Evolutionary conservation across 1,140 invertebrate species (phyloP).

Genomic region (Drosophila pallidifrons): DNA sequence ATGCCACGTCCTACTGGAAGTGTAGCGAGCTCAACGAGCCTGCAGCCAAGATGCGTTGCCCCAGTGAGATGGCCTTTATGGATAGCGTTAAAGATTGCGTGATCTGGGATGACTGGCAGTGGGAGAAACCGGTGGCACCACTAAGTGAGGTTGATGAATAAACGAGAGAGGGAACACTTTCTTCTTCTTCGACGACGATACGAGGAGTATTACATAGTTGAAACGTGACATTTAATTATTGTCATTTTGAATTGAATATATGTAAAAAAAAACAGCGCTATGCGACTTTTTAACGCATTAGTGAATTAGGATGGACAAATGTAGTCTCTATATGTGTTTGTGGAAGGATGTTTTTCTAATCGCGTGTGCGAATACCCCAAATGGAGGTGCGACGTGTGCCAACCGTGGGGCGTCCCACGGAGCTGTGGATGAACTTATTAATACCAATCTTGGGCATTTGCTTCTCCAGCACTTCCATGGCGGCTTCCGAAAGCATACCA

Average conservation of each 20-base stretch:
- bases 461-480: conserved; percentile 86
- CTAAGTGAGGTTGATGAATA: conserved; percentile 58
- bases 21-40: conserved; percentile 58
- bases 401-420: conserved; percentile 94
- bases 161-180: conserved; percentile 1
- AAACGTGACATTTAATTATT: conserved; percentile 55
- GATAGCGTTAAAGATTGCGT: conserved; percentile 70
- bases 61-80: conserved; percentile 56
- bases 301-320: conserved; percentile 10
- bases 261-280: conserved; percentile 24
- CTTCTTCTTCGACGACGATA: neutral
- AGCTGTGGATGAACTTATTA: conserved; percentile 88
- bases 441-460: conserved; percentile 86
- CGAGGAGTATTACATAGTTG: conserved; percentile 6
- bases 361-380: conserved; percentile 94
- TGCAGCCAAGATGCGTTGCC: conserved; percentile 50
- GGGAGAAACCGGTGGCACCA: conserved; percentile 62
- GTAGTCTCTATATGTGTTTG: conserved; percentile 5
- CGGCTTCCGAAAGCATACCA: conserved; percentile 88
- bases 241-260: conserved; percentile 59
- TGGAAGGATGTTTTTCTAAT: conserved; percentile 85
- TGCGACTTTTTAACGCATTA: conserved; percentile 42
- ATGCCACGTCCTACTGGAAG: conserved; percentile 71
- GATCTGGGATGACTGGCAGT: conserved; percentile 67
- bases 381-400: conserved; percentile 93